Evolutionary conservation across 2,888 invertebrate species (phyloP).

Genomic region (Plutella xylostella): DNA sequence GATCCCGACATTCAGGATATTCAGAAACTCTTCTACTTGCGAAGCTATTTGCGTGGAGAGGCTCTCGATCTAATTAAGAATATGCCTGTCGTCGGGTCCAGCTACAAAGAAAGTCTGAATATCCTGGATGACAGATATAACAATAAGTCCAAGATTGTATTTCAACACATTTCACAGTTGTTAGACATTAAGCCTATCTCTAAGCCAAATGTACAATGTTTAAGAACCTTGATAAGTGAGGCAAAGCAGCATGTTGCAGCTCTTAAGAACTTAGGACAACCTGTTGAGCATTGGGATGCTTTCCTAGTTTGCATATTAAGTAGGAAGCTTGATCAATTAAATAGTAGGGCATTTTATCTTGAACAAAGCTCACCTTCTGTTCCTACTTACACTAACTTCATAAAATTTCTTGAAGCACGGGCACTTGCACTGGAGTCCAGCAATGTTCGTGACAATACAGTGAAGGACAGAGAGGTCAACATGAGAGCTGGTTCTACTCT

Average conservation of each 20-base stretch:
- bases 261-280: background rate
- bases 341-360: background rate
- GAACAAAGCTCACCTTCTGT: no score
- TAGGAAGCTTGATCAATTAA: background rate
- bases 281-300: background rate
- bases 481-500: no score
- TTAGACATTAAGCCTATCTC: constrained; percentile 6
- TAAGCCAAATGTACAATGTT: background rate
- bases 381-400: no score
- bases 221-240: no score
- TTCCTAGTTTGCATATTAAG: background rate
- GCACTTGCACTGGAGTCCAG: no score
- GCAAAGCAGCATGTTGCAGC: background rate
- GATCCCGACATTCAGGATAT: background rate
- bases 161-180: constrained; percentile 2
- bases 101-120: constrained; percentile 3
- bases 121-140: constrained; percentile 6
- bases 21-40: constrained; percentile 11
- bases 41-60: constrained; percentile 4
- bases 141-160: constrained; percentile 6
- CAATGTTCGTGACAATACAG: no score
- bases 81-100: constrained; percentile 4
- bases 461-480: no score
- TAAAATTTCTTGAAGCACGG: no score
- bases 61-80: constrained; percentile 10